Evolutionary conservation across 2,888 invertebrate species (phyloP).

Genomic region (Masnerella sp.): DNA sequence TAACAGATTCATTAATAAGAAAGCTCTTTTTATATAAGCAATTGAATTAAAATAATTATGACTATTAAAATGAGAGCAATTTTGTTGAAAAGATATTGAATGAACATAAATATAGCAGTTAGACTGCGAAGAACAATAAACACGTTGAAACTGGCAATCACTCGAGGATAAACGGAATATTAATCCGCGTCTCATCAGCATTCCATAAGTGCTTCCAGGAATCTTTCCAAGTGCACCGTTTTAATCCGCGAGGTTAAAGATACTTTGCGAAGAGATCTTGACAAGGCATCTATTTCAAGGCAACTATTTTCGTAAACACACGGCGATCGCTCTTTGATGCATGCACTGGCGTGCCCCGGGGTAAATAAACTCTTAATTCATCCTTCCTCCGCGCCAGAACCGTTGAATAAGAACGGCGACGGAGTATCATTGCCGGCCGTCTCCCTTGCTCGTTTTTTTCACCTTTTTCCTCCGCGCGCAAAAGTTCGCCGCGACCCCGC

Average conservation of each 20-base stretch:
- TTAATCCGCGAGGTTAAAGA: conserved; percentile 36
- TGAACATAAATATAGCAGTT: not conserved
- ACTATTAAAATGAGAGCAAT: not conserved
- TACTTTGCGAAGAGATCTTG: conserved; percentile 41
- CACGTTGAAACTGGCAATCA: too few species aligned
- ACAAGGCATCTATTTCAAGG: conserved; percentile 54
- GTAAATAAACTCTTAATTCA: conserved; percentile 59
- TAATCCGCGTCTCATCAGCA: conserved; percentile 20
- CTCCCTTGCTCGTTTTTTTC: conserved; percentile 10
- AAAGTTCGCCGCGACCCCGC: conserved; percentile 6
- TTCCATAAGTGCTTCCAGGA: conserved; percentile 21
- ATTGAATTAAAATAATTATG: not conserved
- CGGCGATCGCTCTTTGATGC: conserved; percentile 47
- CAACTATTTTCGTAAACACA: conserved; percentile 54
- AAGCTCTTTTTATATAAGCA: too few species aligned
- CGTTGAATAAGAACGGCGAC: conserved; percentile 24
- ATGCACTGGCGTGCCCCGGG: conserved; percentile 36
- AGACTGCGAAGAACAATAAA: conserved; percentile 1
- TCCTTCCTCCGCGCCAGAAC: conserved; percentile 42
- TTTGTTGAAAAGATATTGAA: not conserved
- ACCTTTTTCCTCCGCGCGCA: conserved; percentile 3
- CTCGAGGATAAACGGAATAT: conserved; percentile 4
- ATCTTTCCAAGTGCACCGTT: conserved; percentile 35
- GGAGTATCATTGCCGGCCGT: conserved; percentile 5
- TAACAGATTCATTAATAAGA: too few species aligned